Conservation (phyloP, 1,140 invertebrate species). For the Delia radicum region DNA sequence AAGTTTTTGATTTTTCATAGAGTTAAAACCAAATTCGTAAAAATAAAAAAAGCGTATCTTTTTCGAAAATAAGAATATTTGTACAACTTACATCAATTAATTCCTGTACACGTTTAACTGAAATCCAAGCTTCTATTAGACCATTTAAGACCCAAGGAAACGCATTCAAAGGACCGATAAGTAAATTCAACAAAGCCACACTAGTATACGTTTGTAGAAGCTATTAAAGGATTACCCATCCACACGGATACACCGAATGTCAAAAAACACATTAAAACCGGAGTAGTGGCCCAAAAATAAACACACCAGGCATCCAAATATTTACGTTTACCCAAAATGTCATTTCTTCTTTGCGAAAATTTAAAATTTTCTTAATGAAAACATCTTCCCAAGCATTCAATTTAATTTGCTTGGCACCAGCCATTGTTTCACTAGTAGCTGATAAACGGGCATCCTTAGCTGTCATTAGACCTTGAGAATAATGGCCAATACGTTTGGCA, state of each 20-base stretch:
- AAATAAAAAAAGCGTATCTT: no score
- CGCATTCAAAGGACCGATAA: conserved; percentile 93
- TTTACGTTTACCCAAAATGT: conserved; percentile 82
- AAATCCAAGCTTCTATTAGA: conserved; percentile 90
- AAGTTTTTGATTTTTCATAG: no score
- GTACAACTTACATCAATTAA: conserved; percentile 56
- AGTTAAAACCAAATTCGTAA: no score
- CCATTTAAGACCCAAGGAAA: conserved; percentile 99
- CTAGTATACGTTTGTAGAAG: conserved; percentile 91
- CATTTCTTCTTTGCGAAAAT: conserved; percentile 70
- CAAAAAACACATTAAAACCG: conserved; percentile 88
- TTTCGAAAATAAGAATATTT: no score
- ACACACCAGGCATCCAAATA: conserved; percentile 98
- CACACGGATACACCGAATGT: conserved; percentile 90
- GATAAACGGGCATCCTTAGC: conserved; percentile 90
- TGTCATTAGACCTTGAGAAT: conserved; percentile 87
- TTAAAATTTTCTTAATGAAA: conserved; percentile 72
- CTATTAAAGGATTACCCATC: conserved; percentile 78
- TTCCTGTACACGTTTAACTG: conserved; percentile 77
- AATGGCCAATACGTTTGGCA: conserved; percentile 83
- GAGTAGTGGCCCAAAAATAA: conserved; percentile 99
- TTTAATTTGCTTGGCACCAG: conserved; percentile 88
- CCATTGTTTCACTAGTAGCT: conserved; percentile 83
- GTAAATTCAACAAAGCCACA: conserved; percentile 92
- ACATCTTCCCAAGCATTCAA: conserved; percentile 91